Conservation (phyloP, 64 coral and sea anemone species). For the Montipora cactus region DNA sequence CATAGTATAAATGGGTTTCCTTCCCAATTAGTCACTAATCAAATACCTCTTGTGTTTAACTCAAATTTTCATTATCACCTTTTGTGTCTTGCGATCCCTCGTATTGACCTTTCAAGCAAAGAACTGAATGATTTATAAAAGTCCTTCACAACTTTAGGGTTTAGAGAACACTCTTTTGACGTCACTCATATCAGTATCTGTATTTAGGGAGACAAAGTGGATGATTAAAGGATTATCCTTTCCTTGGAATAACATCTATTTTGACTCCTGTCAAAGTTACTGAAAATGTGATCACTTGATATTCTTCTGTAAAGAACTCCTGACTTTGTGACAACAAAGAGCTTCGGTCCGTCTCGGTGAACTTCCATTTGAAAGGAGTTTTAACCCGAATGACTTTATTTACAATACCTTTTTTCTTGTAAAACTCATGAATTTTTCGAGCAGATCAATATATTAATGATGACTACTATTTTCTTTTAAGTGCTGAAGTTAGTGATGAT, state of each 20-base stretch:
- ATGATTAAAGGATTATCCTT: not conserved
- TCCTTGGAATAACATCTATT: not conserved
- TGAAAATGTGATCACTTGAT: not conserved
- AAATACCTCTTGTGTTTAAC: not conserved
- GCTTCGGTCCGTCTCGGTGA: too few relatives aligned
- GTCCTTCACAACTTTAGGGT: not conserved
- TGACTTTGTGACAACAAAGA: too few relatives aligned
- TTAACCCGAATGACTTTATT: too few relatives aligned
- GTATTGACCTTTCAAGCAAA: not conserved
- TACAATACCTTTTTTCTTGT: too few relatives aligned
- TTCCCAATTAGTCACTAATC: not conserved
- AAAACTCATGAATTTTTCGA: too few relatives aligned
- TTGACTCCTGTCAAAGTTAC: not conserved
- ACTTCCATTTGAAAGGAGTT: too few relatives aligned
- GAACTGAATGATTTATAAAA: not conserved
- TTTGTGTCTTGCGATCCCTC: constrained; percentile 2
- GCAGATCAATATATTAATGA: too few relatives aligned
- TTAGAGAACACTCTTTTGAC: not conserved
- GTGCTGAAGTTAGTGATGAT: too few relatives aligned
- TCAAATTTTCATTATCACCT: not conserved
- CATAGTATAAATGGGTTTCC: not conserved
- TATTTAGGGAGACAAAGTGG: not conserved
- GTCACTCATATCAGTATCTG: not conserved
- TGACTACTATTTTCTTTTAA: too few relatives aligned
- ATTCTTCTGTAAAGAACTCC: not conserved